Evolutionary conservation across 2,888 invertebrate species (phyloP).

Genomic region (Phengaris arion): DNA sequence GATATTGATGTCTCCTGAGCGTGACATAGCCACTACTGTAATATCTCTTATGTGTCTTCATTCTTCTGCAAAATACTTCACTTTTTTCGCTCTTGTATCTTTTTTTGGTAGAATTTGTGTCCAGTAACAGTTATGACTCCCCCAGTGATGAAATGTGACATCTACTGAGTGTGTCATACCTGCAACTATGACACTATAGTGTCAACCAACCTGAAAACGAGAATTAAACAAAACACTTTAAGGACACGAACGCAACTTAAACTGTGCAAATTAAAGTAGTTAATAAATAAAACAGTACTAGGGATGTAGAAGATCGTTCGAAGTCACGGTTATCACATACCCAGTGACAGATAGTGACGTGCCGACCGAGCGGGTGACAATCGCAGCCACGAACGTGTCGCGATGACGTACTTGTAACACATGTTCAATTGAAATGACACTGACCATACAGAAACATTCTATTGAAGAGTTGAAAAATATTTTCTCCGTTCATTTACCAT

Average conservation of each 20-base stretch:
- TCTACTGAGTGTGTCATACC: conserved; percentile 11
- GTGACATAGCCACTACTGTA: background rate
- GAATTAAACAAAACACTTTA: background rate
- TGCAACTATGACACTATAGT: background rate
- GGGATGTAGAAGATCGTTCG: background rate
- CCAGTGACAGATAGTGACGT: conserved; percentile 44
- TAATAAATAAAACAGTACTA: background rate
- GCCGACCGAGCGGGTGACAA: conserved; percentile 40
- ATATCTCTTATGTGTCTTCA: background rate
- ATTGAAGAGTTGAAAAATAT: no score
- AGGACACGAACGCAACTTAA: background rate
- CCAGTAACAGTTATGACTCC: conserved; percentile 36
- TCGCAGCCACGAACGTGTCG: background rate
- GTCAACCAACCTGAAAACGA: background rate
- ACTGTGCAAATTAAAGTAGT: background rate
- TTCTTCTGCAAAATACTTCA: background rate
- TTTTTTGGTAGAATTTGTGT: background rate
- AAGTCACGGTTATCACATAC: conserved; percentile 37
- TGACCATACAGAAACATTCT: no score
- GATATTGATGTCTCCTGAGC: background rate
- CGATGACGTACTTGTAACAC: no score
- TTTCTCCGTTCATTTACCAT: no score
- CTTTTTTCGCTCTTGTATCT: background rate
- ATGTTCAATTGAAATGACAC: no score
- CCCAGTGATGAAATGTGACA: conserved; percentile 32